A percentile compares a stretch with the other conserved stretches of the same genome.
phyloP scores from a whole-genome alignment of 2,797 vertebrate genomes.

The Hypotaenidia philippensis region DNA sequence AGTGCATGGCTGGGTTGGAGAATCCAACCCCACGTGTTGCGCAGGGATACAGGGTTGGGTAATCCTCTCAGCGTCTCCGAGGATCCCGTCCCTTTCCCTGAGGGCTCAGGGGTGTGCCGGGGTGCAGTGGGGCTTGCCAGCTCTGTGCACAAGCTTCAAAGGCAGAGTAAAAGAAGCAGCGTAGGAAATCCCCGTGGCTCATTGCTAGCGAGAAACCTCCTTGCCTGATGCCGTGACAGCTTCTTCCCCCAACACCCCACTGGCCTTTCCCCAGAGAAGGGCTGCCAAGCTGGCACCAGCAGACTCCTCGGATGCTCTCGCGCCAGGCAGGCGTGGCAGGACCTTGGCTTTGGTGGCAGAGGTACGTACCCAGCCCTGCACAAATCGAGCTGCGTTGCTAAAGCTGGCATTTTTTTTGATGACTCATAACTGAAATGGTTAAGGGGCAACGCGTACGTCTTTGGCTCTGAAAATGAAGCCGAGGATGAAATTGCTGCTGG shows the following conservation, averaged over 20 bases:
- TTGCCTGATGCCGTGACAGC: neutral
- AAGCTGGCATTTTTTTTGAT: neutral
- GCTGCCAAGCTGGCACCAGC: neutral
- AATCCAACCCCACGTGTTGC: neutral
- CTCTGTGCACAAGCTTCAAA: neutral
- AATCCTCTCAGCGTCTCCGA: neutral
- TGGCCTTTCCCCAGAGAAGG: neutral
- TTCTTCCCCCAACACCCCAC: fast-evolving
- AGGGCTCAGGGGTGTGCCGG: slow-evolving; percentile 24
- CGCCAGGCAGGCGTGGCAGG: neutral
- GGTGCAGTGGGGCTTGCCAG: neutral
- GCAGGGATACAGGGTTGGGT: slow-evolving; percentile 11
- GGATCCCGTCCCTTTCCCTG: slow-evolving; percentile 8
- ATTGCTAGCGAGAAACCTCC: neutral
- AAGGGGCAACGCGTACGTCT: fast-evolving
- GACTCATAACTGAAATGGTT: slow-evolving; percentile 38
- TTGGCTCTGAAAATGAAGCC: neutral
- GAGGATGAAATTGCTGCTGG: neutral
- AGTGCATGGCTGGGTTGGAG: neutral
- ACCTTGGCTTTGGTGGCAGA: neutral
- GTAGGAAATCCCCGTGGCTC: neutral
- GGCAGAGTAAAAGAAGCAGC: neutral
- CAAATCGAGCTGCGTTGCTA: neutral
- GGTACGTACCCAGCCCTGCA: slow-evolving; percentile 14
- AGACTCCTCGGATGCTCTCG: neutral